Evolutionary conservation across 1,140 invertebrate genomes (phyloP).

Genomic region (Papilio helenus): DNA sequence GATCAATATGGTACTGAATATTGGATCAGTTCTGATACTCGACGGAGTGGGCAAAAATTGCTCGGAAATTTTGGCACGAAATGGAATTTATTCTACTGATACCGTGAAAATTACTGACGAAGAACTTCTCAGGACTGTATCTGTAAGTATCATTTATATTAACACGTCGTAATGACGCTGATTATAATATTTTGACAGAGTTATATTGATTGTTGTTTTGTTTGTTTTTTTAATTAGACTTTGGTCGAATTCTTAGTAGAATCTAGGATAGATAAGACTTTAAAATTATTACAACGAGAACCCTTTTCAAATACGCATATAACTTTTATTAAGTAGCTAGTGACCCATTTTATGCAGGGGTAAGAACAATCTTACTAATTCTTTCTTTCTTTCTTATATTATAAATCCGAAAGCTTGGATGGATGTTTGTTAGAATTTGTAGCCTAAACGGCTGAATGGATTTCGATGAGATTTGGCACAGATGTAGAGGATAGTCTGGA

Average conservation of each 20-base stretch:
- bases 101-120: conserved; percentile 93
- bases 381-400: too few relatives aligned
- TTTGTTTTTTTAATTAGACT: not conserved
- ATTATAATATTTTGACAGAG: not conserved
- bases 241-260: not conserved
- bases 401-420: too few relatives aligned
- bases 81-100: conserved; percentile 91
- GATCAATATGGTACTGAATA: conserved; percentile 78
- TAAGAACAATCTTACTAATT: too few relatives aligned
- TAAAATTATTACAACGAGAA: too few relatives aligned
- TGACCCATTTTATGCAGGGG: too few relatives aligned
- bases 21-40: conserved; percentile 92
- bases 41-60: conserved; percentile 96
- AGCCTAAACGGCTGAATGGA: too few relatives aligned
- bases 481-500: too few relatives aligned
- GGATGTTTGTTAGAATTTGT: too few relatives aligned
- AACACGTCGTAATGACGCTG: not conserved
- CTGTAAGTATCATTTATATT: conserved; percentile 84
- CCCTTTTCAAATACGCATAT: too few relatives aligned
- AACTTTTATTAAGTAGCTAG: too few relatives aligned
- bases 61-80: conserved; percentile 88
- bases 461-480: too few relatives aligned
- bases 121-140: conserved; percentile 92
- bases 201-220: not conserved
- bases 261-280: too few relatives aligned